Evolutionary conservation across 1,140 invertebrate genomes (phyloP), one percentile per base, ranked within the genome.

Genomic region (Euglossa dilemma): DNA sequence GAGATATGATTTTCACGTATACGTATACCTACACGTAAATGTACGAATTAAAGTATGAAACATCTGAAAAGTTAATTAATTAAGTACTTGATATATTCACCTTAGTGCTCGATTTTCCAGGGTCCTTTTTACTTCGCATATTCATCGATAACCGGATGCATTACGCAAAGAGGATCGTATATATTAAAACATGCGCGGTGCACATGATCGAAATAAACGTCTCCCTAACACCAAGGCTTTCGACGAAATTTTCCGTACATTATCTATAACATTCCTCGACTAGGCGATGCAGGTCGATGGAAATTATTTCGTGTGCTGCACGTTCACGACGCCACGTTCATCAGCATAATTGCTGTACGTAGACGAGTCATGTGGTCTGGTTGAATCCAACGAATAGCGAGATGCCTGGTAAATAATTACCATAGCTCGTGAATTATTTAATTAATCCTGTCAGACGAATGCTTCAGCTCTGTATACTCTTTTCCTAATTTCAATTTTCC

Each of bases 371-470:
- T 14, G 12, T n/a, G 57, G 52, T 54, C 18, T 12, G 28, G 25
- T 50, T 63, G 23, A 14, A n/a, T 45, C 20, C 64, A 23, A 47
- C 20, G 59, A 20, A 47, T 43, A 63, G 66, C 50, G n/a, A 28
- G 50, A 81, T 28, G 50, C 72, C 36, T 4, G 36, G 79, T 50
- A 66, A 64, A 52, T 67, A 82, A 82, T 76, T 69, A 69, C 43
- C 8, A 47, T 76, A 6, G 25, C 61, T 43, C 76, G 52, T 43
- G 64, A 82, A 82, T 82, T 67, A 69, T 82, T 82, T 76, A 67
- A 82, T 59, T 76, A 67, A 56, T 36, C 12, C 54, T 16, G n/a
- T 64, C 25, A 47, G 25, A n/a, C 54, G 16, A 56, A 23, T 54
- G 45, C 45, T 25, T 50, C 25, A 50, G 63, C 18, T 25, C 1